These are phyloP conservation scores for Mylabris phalerata DNA, from an alignment of 1,140 invertebrate genomes.

Conservation along the genomic window DNA sequence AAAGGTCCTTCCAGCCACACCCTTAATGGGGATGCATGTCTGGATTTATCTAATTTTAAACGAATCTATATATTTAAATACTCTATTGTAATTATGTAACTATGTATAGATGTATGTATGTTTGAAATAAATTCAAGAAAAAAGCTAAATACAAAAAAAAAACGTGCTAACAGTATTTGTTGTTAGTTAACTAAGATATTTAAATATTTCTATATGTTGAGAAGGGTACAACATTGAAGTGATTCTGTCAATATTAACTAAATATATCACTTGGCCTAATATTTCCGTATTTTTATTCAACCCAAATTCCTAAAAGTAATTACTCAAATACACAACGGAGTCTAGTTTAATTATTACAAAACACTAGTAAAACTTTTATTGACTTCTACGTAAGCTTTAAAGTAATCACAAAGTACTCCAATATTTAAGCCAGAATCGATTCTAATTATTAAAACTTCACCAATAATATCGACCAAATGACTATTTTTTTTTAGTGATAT, in stretches of 20 bases:
- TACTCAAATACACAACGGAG: neutral
- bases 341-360: too few relatives aligned
- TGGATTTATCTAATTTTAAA: slow-evolving; percentile 17
- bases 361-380: too few relatives aligned
- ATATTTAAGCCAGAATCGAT: too few relatives aligned
- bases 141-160: neutral
- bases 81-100: slow-evolving; percentile 32
- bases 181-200: slow-evolving; percentile 24
- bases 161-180: slow-evolving; percentile 6
- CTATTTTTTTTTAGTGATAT: too few relatives aligned
- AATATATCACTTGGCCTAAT: slow-evolving; percentile 44
- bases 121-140: neutral
- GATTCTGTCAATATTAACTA: slow-evolving; percentile 42
- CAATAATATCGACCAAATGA: too few relatives aligned
- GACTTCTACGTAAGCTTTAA: too few relatives aligned
- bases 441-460: too few relatives aligned
- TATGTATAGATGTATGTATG: slow-evolving; percentile 34
- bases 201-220: slow-evolving; percentile 38
- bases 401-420: too few relatives aligned
- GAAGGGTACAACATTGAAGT: slow-evolving; percentile 42
- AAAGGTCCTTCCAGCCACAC: slow-evolving; percentile 42
- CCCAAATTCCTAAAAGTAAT: neutral
- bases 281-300: slow-evolving; percentile 15
- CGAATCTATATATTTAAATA: slow-evolving; percentile 13
- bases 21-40: slow-evolving; percentile 37